Base-by-base conservation (phyloP, 1,140 invertebrate species). In the Neoseiulus cucumeris region DNA sequence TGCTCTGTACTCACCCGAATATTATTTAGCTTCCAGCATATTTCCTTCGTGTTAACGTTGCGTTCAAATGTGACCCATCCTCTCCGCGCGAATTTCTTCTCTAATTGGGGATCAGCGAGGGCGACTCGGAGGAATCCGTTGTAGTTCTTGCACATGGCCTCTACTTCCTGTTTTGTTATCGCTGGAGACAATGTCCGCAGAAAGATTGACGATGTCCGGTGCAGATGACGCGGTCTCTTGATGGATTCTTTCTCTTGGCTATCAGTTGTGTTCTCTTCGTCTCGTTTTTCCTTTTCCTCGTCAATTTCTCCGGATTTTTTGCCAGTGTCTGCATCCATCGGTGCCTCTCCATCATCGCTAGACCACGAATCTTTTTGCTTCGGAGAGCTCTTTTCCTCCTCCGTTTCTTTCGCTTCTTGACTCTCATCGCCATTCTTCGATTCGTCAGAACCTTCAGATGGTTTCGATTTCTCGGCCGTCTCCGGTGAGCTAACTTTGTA, bases 31-130 rank as follows among this genome's bases (percentile, higher is more conserved):
- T 90, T 93, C 93, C 93, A 99, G 75, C 95, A 99, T 67, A 98
- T 98, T 75, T 98, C 93, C 75, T 97, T 98, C 67, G 99, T 98
- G 74, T 98, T 97, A 7, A 97, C 93, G 73, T 92, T 85, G 42
- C 91, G 79, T 70, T 91, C 86, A 77, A 97, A 99, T 0, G 95
- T 98, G 4, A 97, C 92, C 95, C 95, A 99, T 44, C 92, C 96
- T 59, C 93, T 82, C 28, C 95, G 82, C 75, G 91, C 88, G 85
- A 94, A 98, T 42, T 91, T 81, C 45, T 92, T 81, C 72, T 98
- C 94, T 0, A 91, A 87, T 71, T 94, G 82, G 1, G 96, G 95
- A 79, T 99, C 96, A 0, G 95, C 92, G 55, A 99, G 82, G 0
- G 92, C 91, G 7, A 97, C 89, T 51, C 96, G 81, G n/a, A 98